phyloP scores from a whole-genome alignment of 2,797 vertebrate genomes.

The Gouania willdenowi region DNA sequence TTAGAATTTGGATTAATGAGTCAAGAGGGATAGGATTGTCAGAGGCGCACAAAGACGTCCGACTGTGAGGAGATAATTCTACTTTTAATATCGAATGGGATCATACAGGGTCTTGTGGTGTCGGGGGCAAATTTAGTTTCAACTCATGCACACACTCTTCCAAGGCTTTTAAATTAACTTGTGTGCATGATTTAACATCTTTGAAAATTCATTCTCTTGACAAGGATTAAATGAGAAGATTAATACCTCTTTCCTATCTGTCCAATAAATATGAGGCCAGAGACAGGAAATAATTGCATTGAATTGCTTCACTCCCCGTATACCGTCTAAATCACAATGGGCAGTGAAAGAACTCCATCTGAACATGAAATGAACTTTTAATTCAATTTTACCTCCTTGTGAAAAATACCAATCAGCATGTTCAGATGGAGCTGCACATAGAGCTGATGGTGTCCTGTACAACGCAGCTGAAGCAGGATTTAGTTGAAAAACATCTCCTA shows the following conservation, averaged over 20 bases:
- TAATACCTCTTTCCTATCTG: not conserved
- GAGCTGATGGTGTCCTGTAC: too few relatives aligned
- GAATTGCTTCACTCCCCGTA: not conserved
- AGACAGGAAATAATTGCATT: not conserved
- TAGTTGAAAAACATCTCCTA: too few relatives aligned
- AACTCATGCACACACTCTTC: not conserved
- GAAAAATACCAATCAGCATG: too few relatives aligned
- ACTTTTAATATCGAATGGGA: not conserved
- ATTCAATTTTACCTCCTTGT: not conserved
- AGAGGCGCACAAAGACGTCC: too few relatives aligned
- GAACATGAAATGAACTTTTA: not conserved
- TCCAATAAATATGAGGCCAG: not conserved
- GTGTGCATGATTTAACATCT: not conserved
- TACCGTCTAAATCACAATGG: not conserved
- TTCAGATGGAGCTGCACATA: too few relatives aligned
- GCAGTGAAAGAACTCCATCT: not conserved
- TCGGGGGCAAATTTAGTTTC: not conserved
- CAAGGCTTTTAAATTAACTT: not conserved
- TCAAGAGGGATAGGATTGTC: too few relatives aligned
- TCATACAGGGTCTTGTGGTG: not conserved
- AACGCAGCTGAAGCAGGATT: too few relatives aligned
- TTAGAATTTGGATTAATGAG: not conserved
- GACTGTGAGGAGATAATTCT: not conserved
- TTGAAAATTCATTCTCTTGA: not conserved
- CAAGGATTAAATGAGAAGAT: not conserved